These are phyloP conservation scores for Ridgeia piscesae DNA, from an alignment of 1,140 invertebrate species.

Conservation along the genomic window DNA sequence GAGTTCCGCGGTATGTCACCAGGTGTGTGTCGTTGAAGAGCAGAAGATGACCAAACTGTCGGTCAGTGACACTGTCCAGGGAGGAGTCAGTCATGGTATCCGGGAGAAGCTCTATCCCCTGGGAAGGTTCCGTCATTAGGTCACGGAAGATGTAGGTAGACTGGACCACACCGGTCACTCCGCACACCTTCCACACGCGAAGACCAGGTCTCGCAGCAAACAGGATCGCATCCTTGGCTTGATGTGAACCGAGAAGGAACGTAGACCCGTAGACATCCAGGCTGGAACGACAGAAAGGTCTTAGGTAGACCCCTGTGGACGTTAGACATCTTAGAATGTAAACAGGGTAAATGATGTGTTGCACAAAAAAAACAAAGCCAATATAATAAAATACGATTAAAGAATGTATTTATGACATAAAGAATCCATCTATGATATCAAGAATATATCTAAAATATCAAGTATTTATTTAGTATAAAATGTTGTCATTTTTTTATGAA, in stretches of 20 bases:
- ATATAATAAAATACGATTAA: background rate
- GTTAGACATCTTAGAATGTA: background rate
- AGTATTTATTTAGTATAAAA: no score
- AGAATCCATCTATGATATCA: no score
- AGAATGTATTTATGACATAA: no score
- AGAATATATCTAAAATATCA: no score
- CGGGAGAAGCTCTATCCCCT: conserved; percentile 11
- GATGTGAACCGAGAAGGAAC: conserved; percentile 48
- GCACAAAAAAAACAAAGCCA: background rate
- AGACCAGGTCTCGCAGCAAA: conserved; percentile 77
- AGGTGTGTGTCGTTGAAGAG: conserved; percentile 72
- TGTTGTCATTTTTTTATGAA: no score
- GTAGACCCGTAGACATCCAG: conserved; percentile 54
- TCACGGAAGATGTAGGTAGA: conserved; percentile 82
- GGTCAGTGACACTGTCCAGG: conserved; percentile 49
- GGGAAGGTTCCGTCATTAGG: conserved; percentile 56
- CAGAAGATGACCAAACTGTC: conserved; percentile 70
- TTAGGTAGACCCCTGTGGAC: no score
- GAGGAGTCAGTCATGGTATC: background rate
- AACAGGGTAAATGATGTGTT: no score
- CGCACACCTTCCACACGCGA: conserved; percentile 75
- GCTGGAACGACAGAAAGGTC: conserved; percentile 34
- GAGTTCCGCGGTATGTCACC: conserved; percentile 72
- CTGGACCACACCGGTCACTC: conserved; percentile 73
- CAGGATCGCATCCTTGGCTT: conserved; percentile 58